Conservation (phyloP, 1,140 invertebrate species). For the Brachionus paranguensis region DNA sequence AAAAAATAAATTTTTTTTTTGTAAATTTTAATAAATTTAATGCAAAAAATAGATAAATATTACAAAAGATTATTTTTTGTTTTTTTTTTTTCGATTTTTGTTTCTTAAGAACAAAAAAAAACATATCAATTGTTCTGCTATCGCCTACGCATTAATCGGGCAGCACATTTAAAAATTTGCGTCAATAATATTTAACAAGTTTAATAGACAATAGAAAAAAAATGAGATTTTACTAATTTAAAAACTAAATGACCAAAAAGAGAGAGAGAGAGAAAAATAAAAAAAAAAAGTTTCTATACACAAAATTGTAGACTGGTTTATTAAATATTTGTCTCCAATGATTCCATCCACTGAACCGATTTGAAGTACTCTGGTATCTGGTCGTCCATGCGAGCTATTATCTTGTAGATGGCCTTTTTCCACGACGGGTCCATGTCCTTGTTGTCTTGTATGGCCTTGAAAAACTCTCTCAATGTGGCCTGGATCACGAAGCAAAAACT, state of each 20-base stretch:
- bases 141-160: too few relatives aligned
- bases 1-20: neutral
- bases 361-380: slow-evolving; percentile 99
- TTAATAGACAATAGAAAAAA: neutral
- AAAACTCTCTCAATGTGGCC: slow-evolving; percentile 94
- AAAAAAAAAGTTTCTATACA: slow-evolving; percentile 8
- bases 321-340: slow-evolving; percentile 62
- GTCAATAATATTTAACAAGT: too few relatives aligned
- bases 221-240: slow-evolving; percentile 28
- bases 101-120: neutral
- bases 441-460: slow-evolving; percentile 86
- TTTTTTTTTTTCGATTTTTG: too few relatives aligned
- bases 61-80: neutral
- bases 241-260: slow-evolving; percentile 4
- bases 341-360: slow-evolving; percentile 95
- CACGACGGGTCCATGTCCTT: slow-evolving; percentile 97
- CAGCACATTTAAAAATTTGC: neutral
- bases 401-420: slow-evolving; percentile 99
- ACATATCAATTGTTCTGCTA: neutral
- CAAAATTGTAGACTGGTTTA: neutral
- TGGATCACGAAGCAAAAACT: slow-evolving; percentile 94
- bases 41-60: slow-evolving; percentile 30
- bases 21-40: neutral
- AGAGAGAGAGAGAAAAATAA: too few relatives aligned
- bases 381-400: slow-evolving; percentile 96